Base-by-base conservation (phyloP, 2,113 vertebrate genomes). In the Gymnobelideus leadbeateri region DNA sequence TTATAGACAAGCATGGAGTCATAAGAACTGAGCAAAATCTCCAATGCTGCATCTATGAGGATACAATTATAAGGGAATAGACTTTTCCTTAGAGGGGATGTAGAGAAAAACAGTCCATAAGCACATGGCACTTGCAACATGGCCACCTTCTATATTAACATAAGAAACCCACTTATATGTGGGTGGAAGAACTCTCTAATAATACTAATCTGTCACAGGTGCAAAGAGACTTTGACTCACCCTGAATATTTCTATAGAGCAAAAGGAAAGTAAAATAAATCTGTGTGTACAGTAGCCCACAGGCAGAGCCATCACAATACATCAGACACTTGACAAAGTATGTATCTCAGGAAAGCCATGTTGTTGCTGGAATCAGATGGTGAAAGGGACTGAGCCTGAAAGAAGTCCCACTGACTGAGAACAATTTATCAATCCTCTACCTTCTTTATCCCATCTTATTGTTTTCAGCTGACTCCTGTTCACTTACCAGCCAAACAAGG, bases 81-180 rank as follows among this genome's bases (percentile, higher is more conserved):
- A 19, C n/a, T 84, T 84, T 84, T 43, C 68, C 37, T 84, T 84
- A 26, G 47, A 89, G 23, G 3, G 51, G 31, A 11, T 0, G 0
- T n/a, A 6, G 12, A 19, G 43, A 7, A 25, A 26, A 0, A 0
- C 4, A 0, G 11, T 31, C 46, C 0, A 25, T 8, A 28, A 2
- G 0, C 57, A 43, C 3, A 2, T 8, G 1, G 94, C 55, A 90
- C 12, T 23, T 9, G 0, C 92, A 25, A 37, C 0, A 0, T n/a
- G 7, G 37, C 28, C 47, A 23, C 0, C 19, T 28, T 24, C 91
- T 23, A 25, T 43, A 92, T 55, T 43, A 84, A 43, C 68, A 84
- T 77, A 77, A 77, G 31, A 68, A 37, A 31, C 28, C 55, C 43
- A 16, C 68, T 77, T 77, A 43, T 84, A 84, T 2, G 9, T 52